These are phyloP conservation scores for Coptodon rendalli DNA, from an alignment of 2,113 vertebrate species.

Conservation along the genomic window DNA sequence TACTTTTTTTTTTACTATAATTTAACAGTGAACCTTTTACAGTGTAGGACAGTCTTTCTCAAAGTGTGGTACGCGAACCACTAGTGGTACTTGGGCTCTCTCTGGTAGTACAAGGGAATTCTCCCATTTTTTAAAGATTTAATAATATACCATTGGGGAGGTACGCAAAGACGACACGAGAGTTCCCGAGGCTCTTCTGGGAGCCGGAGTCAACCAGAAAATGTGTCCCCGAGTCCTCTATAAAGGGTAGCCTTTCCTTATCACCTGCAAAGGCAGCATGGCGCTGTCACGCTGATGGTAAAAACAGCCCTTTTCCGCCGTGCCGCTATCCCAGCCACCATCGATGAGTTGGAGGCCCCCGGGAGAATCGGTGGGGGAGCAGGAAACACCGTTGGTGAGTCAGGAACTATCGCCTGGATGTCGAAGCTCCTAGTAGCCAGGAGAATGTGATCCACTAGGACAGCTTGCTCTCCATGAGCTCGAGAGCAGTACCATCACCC, in stretches of 20 bases:
- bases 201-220: not conserved
- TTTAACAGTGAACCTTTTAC: not conserved
- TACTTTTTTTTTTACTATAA: not conserved
- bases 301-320: too few species aligned
- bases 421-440: too few species aligned
- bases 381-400: too few species aligned
- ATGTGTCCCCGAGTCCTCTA: not conserved
- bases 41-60: too few species aligned
- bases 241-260: not conserved
- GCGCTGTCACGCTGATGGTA: too few species aligned
- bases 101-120: not conserved
- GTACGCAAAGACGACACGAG: not conserved
- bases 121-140: not conserved
- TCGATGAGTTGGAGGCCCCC: too few species aligned
- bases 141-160: not conserved
- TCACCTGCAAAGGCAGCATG: not conserved
- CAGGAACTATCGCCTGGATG: too few species aligned
- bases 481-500: not conserved
- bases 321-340: too few species aligned
- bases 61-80: too few species aligned
- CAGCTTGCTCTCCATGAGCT: not conserved
- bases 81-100: too few species aligned
- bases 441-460: not conserved
- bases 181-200: not conserved
- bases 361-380: too few species aligned